Evolutionary conservation across 1,140 invertebrate genomes (phyloP), one percentile per base, ranked within the genome.

Genomic region (Danaus plexippus): DNA sequence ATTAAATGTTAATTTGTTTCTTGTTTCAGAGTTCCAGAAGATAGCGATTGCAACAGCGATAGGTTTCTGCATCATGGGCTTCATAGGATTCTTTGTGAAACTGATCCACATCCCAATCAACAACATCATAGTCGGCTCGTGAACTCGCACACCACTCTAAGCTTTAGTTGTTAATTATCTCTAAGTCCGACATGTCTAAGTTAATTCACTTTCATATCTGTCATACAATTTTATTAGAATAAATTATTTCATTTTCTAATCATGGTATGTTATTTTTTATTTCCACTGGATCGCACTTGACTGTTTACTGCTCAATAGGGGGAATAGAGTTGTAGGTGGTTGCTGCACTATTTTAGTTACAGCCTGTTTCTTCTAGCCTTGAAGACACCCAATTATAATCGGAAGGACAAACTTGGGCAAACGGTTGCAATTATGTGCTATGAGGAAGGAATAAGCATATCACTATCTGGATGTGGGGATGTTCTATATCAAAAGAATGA

Each of bases 61-160:
- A 79, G 98, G 98, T 50, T 99, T 99, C 89, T 98, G 96, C 75
- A 99, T 99, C 81, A 99, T 99, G 98, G 98, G 98, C 48, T 99
- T 99, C 87, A 99, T 99, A 87, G 98, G 98, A 70, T 99, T 99
- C 89, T 99, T 99, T 74, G 98, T 99, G 7, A 99, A 99, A 89
- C 90, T 99, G 53, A 99, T 99, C 83, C 98, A 99, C 88, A 99
- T 99, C 87, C 98, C 98, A 62, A 99, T 99, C 89, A 99, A 99
- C 89, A 99, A 99, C 88, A 99, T 99, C 83, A 99, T 99, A 90
- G 98, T 99, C 43, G 91, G 91, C 59, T 92, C 91, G 75, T 92
- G 92, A 61, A 56, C 52, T 61, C 59, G 65, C 56, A 45, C 63
- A 69, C 41, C 18, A 22, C n/a, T n/a, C n/a, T n/a, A n/a, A 22